Evolutionary conservation across 64 coral and sea anemone genomes (phyloP), one percentile per base, ranked within the genome.

Genomic region (Dendrophyllia cribrosa): DNA sequence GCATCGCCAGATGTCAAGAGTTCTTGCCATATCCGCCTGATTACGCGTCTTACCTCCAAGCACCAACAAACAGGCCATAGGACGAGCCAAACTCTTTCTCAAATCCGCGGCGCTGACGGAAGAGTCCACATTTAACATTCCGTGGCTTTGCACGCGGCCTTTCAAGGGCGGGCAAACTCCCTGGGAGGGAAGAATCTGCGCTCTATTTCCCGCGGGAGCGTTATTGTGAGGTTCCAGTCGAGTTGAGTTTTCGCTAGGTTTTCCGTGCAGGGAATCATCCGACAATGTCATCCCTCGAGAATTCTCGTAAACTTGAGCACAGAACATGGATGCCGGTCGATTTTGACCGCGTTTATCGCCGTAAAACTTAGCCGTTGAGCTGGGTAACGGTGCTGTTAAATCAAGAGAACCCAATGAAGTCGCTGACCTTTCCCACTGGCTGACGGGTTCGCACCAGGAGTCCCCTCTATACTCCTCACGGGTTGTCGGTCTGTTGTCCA

Each of bases 1-100:
- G 77, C 95, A 97, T 47, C 86, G 93, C 95, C 95, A 97, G 58
- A 97, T 88, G 44, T 97, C 95, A 34, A 97, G 52, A 43, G 79
- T 72, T 88, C 75, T 87, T 74, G 86, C 89, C 63, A 86, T 78
- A 48, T 89, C 93, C 19, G 93, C 92, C 55, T 89, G 74, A 14
- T 75, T 81, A 58, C 89, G 77, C 53, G 88, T 85, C 76, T 89
- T 87, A 14, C 95, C 95, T 15, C 95, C 95, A 82, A 94, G 60
- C 22, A 97, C 92, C 92, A 97, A 89, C 15, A 97, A 73, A 84
- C 86, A 93, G 19, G 90, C 88, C 22, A 94, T 20, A 8, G 70
- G 85, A 26, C 66, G 77, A 51, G 79, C 43, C 59, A 70, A 56
- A 81, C 23, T 83, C 16, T 83, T 82, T 17, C 70, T 87, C 6